Evolutionary conservation across 2,888 invertebrate genomes (phyloP).

Genomic region (Chorisops tibialis): DNA sequence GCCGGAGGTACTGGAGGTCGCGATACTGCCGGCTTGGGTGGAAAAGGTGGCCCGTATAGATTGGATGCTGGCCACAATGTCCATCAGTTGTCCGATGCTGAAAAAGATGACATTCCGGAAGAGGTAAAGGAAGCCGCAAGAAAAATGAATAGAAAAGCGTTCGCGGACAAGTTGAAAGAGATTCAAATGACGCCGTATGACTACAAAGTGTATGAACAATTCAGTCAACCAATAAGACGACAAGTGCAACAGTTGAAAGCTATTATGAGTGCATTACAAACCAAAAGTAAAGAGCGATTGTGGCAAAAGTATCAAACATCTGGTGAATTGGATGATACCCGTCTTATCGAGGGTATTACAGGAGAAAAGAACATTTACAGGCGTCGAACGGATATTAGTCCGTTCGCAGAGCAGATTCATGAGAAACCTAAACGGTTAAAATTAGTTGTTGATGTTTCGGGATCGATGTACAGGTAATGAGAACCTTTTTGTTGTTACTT

Average conservation of each 20-base stretch:
- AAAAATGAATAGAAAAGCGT: constrained; percentile 89
- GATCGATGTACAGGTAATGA: constrained; percentile 85
- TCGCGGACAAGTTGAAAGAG: constrained; percentile 79
- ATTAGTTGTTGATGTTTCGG: constrained; percentile 89
- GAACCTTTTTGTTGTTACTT: constrained; percentile 26
- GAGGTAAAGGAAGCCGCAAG: constrained; percentile 84
- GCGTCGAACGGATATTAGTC: constrained; percentile 77
- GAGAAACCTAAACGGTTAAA: constrained; percentile 83
- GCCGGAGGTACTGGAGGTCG: constrained; percentile 92
- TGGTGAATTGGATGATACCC: constrained; percentile 92
- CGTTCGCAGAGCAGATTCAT: constrained; percentile 83
- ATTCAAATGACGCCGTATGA: constrained; percentile 95
- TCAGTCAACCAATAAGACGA: constrained; percentile 70
- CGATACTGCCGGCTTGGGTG: constrained; percentile 93
- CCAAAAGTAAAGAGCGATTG: constrained; percentile 89
- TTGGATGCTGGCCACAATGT: constrained; percentile 92
- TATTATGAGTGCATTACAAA: constrained; percentile 82
- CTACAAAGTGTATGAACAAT: constrained; percentile 79
- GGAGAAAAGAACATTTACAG: constrained; percentile 92
- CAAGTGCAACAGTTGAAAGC: constrained; percentile 76
- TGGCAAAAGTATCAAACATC: constrained; percentile 93
- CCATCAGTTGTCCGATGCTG: constrained; percentile 86
- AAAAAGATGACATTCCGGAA: constrained; percentile 87
- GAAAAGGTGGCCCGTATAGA: constrained; percentile 93
- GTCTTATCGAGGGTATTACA: constrained; percentile 89